Evolutionary conservation across 2,797 vertebrate species (phyloP), one percentile per base, ranked within the genome.

Genomic region (Enteromius argenteus): DNA sequence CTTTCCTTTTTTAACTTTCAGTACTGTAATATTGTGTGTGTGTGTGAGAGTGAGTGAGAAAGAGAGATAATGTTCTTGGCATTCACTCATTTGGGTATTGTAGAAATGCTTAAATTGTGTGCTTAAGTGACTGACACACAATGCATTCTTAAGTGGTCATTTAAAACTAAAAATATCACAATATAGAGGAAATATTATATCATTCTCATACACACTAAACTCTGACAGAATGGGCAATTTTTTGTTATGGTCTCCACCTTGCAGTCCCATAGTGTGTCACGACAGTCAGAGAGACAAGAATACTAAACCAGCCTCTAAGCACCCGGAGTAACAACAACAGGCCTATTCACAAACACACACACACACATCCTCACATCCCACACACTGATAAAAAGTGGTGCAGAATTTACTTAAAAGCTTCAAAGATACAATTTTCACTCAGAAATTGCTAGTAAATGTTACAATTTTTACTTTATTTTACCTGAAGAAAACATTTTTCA

Each of bases 221-320:
- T 8, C 2, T 42, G 56, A 46, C 42, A 62, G 27, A 60, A 81
- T n/a, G 23, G 30, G 5, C 8, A 15, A 1, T 66, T 56, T 51
- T 35, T 53, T 14, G 32, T 75, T 39, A 73, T 58, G 21, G 58
- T 53, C 75, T 39, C 75, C 81, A 84, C 85, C 89, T 62, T 69
- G 81, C 75, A 68, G 73, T 19, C 60, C 32, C 23, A 32, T 78
- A 56, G 85, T 79, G 78, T 83, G 88, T 72, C 90, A 30, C 80
- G 35, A 81, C 30, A 74, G 81, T 73, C 67, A 77, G 68, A 46
- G 79, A 87, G 89, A 93, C 91, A 91, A 81, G 92, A 93, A 94
- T 93, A 93, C 92, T 89, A 93, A 94, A 91, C 89, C 89, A 87
- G 85, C 32, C 82, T 78, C 21, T 68, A 86, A 90, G 69, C 79